Evolutionary conservation across 2,113 vertebrate genomes (phyloP).

Genomic region (Heterotis niloticus): DNA sequence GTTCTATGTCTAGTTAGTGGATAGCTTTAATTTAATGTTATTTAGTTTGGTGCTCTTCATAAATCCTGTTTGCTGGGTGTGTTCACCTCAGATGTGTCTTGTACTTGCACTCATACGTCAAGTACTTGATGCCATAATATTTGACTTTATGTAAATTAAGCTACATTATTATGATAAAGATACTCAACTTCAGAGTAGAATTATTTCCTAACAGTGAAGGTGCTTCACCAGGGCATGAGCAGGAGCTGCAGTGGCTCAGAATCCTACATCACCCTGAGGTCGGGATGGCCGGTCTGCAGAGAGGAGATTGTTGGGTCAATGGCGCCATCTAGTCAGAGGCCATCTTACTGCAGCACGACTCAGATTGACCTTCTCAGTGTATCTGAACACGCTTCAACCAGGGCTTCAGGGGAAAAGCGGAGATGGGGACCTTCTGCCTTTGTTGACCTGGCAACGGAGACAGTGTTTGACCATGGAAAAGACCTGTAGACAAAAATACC

Average conservation of each 20-base stretch:
- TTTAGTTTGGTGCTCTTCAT: background rate
- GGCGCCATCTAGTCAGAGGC: slow-evolving; percentile 24
- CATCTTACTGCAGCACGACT: background rate
- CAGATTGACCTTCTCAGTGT: background rate
- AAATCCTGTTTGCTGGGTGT: background rate
- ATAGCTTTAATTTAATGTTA: no score
- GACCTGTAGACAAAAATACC: no score
- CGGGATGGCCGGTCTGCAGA: no score
- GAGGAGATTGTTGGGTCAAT: slow-evolving; percentile 8
- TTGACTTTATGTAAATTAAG: background rate
- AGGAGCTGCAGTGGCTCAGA: background rate
- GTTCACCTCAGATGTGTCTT: no score
- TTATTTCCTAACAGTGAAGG: background rate
- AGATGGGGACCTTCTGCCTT: no score
- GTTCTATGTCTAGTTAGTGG: no score
- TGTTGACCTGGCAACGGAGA: no score
- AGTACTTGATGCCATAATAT: background rate
- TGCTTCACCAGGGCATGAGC: no score
- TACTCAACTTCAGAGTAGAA: background rate
- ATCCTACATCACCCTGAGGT: background rate
- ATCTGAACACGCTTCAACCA: background rate
- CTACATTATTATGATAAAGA: no score
- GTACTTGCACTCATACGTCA: no score
- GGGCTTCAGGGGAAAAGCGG: no score
- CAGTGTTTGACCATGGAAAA: no score